A percentile compares a stretch with the other conserved stretches of the same genome.
phyloP scores from a whole-genome alignment of 1,140 invertebrate genomes.

The Lycorma delicatula region DNA sequence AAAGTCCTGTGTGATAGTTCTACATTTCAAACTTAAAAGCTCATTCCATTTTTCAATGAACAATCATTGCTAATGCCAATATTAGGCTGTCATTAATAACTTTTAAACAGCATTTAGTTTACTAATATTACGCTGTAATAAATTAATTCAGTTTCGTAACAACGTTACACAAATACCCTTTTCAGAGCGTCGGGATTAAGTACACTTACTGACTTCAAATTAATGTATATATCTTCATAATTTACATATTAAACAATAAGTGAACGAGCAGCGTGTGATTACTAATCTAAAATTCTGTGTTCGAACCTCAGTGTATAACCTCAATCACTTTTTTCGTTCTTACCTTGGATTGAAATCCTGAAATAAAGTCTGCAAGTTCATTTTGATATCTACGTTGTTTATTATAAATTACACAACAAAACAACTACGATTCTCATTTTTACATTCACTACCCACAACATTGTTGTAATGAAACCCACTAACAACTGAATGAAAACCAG shows the following conservation, averaged over 20 bases:
- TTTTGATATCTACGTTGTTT: conserved; percentile 37
- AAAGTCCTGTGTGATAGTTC: no score
- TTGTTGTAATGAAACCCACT: no score
- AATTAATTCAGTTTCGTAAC: background rate
- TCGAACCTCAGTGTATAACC: background rate
- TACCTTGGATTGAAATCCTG: conserved; percentile 91
- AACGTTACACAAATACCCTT: background rate
- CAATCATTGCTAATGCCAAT: no score
- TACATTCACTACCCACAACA: no score
- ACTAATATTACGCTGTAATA: no score
- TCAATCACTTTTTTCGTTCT: conserved; percentile 22
- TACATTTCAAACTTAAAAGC: no score
- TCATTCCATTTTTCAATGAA: no score
- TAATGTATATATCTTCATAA: background rate
- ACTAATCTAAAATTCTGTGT: background rate
- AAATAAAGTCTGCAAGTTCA: conserved; percentile 84
- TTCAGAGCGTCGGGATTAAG: background rate
- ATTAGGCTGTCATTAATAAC: no score
- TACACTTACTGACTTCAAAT: background rate
- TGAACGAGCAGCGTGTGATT: background rate
- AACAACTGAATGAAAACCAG: no score
- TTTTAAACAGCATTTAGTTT: no score
- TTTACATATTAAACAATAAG: conserved; percentile 1
- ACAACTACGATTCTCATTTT: no score
- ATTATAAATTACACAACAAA: no score